Evolutionary conservation across 2,888 invertebrate species (phyloP), one percentile per base, ranked within the genome.

Genomic region (Caenorhabditis sinica): DNA sequence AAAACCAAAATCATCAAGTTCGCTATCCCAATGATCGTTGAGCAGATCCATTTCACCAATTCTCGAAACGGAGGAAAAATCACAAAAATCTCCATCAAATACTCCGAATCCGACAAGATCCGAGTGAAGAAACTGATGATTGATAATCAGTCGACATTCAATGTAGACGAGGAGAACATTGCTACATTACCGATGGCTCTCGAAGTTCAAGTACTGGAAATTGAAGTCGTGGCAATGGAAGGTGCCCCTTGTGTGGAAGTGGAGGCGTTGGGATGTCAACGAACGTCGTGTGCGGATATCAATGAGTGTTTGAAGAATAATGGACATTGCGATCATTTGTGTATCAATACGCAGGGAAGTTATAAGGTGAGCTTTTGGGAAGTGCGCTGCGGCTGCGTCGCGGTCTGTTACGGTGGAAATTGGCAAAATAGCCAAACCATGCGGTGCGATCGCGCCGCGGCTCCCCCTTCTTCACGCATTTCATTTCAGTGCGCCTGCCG

Each of bases 301-400:
- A 91, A 93, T 83, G 93, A 93, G 69, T 93, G 93, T 75, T 86
- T 89, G 60, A 86, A 87, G 13, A 77, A 90, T 65, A 93, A 93
- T 83, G 93, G 93, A 17, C 80, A 87, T 72, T 93, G 93, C 72
- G 92, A 93, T 36, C 93, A 93, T 61, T 77, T 90, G 20, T 93
- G 93, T 77, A 83, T 91, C 66, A 93, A 93, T 83, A 88, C 87
- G 2, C 90, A 89, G 49, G 97, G 97, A 85, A 95, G 96, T 92
- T 97, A 95, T 92, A 85, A 86, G 83, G 76, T 82, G 61, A 11
- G 65, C 2, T 4, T 23, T 23, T n/a, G n/a, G 9, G 53, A 2
- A 4, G 53, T 11, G 53, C 60, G 60, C 17, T 17, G 58, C 58
- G 58, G 58, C 13, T 6, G 58, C 58, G 58, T 58, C 28, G 58